phyloP scores from a whole-genome alignment of 2,113 vertebrate species.

The Gymnogyps californianus region DNA sequence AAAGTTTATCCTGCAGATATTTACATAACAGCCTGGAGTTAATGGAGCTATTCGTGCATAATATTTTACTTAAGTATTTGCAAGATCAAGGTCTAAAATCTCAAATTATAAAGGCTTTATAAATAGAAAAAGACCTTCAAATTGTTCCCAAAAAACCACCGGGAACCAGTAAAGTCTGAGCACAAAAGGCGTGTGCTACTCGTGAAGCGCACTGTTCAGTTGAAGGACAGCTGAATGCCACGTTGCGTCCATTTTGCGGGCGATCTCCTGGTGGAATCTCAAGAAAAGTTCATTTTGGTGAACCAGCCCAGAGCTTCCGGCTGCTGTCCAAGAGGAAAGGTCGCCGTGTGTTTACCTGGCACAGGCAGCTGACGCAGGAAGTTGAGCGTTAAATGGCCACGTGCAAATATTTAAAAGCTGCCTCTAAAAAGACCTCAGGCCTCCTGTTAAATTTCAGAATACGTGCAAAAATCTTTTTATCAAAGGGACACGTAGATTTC shows the following conservation, averaged over 20 bases:
- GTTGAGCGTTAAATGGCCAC: background rate
- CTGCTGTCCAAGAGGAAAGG: background rate
- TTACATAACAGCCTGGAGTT: background rate
- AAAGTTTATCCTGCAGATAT: background rate
- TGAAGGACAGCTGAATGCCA: background rate
- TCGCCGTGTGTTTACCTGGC: background rate
- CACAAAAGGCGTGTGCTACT: fast-evolving
- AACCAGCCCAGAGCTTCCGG: background rate
- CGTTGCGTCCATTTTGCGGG: fast-evolving
- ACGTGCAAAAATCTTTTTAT: background rate
- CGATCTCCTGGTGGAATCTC: background rate
- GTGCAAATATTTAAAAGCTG: background rate
- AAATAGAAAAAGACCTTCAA: background rate
- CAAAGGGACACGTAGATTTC: background rate
- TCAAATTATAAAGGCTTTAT: background rate
- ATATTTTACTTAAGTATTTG: background rate
- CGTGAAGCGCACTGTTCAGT: fast-evolving
- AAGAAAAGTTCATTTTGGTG: background rate
- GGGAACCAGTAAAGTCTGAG: background rate
- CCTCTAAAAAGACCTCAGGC: background rate
- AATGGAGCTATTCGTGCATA: background rate
- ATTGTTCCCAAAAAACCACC: background rate
- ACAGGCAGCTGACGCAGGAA: background rate
- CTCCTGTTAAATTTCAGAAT: background rate
- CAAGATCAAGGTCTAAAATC: background rate